Base-by-base conservation (phyloP, 2,113 vertebrate genomes). In the Halcyon senegalensis region DNA sequence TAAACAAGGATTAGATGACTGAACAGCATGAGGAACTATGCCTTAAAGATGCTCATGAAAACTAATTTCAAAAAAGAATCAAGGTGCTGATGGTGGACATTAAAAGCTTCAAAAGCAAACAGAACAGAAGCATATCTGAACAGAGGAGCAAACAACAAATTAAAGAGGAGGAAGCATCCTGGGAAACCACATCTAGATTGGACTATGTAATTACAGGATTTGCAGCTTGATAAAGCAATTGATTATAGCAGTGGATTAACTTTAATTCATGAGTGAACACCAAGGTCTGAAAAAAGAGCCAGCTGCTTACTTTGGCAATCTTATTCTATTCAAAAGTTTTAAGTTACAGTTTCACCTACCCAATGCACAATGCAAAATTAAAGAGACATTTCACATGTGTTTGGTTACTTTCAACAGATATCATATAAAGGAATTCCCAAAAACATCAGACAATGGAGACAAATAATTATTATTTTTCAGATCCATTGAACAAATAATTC, bases 161-260 rank as follows among this genome's bases (percentile, higher is more conserved):
- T 79, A 76, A 64, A 87, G 62, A 69, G 35, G 43, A 72, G 19
- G 27, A 82, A 62, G 31, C 24, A 91, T 33, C 70, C 44, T 69
- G 69, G 87, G 87, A 94, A 95, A 83, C 12, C 23, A 41, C 31
- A 73, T 67, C 48, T 79, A 91, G 62, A 93, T 91, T 79, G 85
- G 18, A 53, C 69, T 48, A 67, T 82, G 37, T 79, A 95, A 89
- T 89, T 94, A 91, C 44, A 87, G 84, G 84, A 91, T 93, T 94
- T 95, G 21, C 41, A 92, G 81, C 33, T 82, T 91, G 81, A 91
- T 91, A 89, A 96, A 89, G 44, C 39, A 89, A 87, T 44, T 83
- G 44, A 93, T 93, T 85, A 83, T 27, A 94, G 44, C 35, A 79
- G 69, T 78, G 77, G 62, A 94, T 89, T 95, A 84, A 81, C 84